Percentiles rank a stretch among this genome's conserved stretches.
phyloP scores from a whole-genome alignment of 1,140 invertebrate species.

The Gryon sp. region DNA sequence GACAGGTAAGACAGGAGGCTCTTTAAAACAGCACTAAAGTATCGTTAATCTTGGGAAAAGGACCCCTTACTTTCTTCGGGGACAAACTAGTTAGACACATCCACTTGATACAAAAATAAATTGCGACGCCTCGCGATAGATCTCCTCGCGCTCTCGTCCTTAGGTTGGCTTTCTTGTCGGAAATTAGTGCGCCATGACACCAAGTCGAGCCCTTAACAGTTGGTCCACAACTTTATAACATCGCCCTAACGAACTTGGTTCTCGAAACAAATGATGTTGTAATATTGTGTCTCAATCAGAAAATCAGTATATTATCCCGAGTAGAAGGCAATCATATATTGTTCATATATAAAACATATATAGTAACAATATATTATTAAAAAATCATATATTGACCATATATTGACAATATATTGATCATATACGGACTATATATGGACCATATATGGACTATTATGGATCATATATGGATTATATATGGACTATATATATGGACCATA shows the following conservation, averaged over 20 bases:
- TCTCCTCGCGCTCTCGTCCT: constrained; percentile 64
- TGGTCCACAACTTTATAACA: constrained; percentile 61
- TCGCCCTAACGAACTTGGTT: constrained; percentile 57
- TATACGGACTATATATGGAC: too few relatives aligned
- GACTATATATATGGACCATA: too few relatives aligned
- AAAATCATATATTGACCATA: too few relatives aligned
- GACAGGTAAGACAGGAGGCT: too few relatives aligned
- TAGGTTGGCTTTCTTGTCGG: constrained; percentile 57
- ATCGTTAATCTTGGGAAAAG: constrained; percentile 78
- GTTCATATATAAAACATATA: too few relatives aligned
- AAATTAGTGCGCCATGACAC: constrained; percentile 66
- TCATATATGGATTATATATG: too few relatives aligned
- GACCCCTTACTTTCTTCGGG: constrained; percentile 73
- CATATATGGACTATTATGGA: too few relatives aligned
- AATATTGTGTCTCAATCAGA: too few relatives aligned
- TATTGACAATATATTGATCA: too few relatives aligned
- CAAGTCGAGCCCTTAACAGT: constrained; percentile 15
- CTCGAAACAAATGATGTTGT: constrained; percentile 57
- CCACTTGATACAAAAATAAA: constrained; percentile 79
- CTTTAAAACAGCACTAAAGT: constrained; percentile 78
- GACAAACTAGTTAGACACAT: constrained; percentile 78
- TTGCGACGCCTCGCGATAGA: constrained; percentile 72
- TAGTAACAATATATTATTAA: too few relatives aligned
- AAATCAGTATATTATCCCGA: too few relatives aligned
- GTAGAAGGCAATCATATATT: too few relatives aligned